Percentiles rank a stretch among this genome's conserved stretches.
phyloP scores from a whole-genome alignment of 2,888 invertebrate genomes.

The Caenorhabditis sp. region DNA sequence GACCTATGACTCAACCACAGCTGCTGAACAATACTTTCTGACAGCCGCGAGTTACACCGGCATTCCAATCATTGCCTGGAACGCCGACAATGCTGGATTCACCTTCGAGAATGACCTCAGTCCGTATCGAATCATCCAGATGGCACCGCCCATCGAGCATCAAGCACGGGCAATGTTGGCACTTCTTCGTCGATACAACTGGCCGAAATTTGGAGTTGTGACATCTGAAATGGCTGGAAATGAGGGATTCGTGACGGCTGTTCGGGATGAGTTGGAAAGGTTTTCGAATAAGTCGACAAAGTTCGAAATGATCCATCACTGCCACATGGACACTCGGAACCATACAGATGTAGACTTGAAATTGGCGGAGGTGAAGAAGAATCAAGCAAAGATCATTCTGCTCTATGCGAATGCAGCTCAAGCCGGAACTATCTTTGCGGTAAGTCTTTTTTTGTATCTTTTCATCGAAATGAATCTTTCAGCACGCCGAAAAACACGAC shows the following conservation, averaged over 20 bases:
- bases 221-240: constrained; percentile 80
- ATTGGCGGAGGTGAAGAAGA: constrained; percentile 68
- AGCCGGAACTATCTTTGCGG: constrained; percentile 84
- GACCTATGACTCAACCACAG: constrained; percentile 76
- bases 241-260: constrained; percentile 67
- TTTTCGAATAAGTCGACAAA: constrained; percentile 69
- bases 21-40: constrained; percentile 79
- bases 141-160: constrained; percentile 97
- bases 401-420: constrained; percentile 87
- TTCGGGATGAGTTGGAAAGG: constrained; percentile 75
- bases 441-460: no score
- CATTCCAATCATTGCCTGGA: constrained; percentile 97
- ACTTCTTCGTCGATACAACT: constrained; percentile 91
- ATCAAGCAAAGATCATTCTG: constrained; percentile 88
- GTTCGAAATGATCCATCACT: constrained; percentile 79
- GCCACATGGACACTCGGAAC: constrained; percentile 73
- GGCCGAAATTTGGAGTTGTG: constrained; percentile 81
- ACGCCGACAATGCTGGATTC: constrained; percentile 94
- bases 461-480: no score
- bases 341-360: constrained; percentile 66
- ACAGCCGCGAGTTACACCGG: constrained; percentile 85
- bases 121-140: constrained; percentile 86
- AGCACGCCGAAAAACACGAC: constrained; percentile 88
- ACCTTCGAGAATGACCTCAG: constrained; percentile 77
- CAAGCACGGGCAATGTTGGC: constrained; percentile 94